Evolutionary conservation across 2,888 invertebrate species (phyloP).

Genomic region (Unio pictorum): DNA sequence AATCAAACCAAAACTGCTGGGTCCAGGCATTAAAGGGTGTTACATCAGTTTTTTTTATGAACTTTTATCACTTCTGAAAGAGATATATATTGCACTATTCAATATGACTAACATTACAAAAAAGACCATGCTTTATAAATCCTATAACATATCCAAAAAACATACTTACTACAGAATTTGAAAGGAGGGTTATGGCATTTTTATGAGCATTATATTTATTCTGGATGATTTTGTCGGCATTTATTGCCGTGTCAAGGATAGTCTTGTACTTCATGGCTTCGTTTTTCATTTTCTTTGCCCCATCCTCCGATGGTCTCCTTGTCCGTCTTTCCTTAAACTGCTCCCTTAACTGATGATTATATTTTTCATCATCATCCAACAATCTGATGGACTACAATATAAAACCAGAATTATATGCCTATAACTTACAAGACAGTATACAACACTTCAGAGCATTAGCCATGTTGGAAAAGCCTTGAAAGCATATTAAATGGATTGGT

Average conservation of each 20-base stretch:
- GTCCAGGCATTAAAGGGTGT: too few relatives aligned
- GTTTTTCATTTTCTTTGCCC: constrained; percentile 86
- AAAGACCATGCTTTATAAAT: background rate
- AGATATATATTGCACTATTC: too few relatives aligned
- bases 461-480: too few relatives aligned
- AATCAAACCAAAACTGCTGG: too few relatives aligned
- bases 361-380: constrained; percentile 91
- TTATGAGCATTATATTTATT: constrained; percentile 86
- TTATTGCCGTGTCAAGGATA: constrained; percentile 91
- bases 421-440: background rate
- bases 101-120: too few relatives aligned
- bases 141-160: background rate
- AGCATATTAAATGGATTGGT: too few relatives aligned
- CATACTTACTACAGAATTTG: constrained; percentile 76
- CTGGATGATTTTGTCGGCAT: constrained; percentile 85
- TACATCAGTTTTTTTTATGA: too few relatives aligned
- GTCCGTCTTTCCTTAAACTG: constrained; percentile 97
- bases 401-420: constrained; percentile 19
- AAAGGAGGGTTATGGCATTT: constrained; percentile 86
- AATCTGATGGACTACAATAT: constrained; percentile 72
- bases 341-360: constrained; percentile 87
- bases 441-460: background rate
- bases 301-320: constrained; percentile 86
- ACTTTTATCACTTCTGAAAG: too few relatives aligned
- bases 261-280: constrained; percentile 90